These are phyloP conservation scores for Plecotus auritus DNA, from an alignment of 2,113 vertebrate genomes.

Conservation along the genomic window DNA sequence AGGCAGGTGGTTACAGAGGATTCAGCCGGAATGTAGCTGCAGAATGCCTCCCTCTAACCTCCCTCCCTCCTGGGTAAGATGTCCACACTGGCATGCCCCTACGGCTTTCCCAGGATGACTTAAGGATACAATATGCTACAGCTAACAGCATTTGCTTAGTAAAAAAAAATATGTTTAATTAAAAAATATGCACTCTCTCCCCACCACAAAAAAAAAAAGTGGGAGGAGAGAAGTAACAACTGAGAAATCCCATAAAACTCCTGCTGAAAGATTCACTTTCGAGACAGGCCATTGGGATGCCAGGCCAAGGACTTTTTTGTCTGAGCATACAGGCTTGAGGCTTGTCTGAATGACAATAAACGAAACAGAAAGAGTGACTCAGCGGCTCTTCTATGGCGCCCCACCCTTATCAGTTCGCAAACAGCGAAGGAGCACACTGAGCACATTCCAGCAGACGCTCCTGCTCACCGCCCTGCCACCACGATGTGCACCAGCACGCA, in stretches of 20 bases:
- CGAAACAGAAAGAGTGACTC: neutral
- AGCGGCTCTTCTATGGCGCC: neutral
- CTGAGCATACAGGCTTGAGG: neutral
- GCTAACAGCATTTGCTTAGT: neutral
- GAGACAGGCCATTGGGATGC: neutral
- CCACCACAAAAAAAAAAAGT: neutral
- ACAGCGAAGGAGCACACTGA: neutral
- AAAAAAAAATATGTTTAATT: slow-evolving; percentile 9
- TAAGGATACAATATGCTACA: neutral
- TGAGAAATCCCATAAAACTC: slow-evolving; percentile 30
- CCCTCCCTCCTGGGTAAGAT: neutral
- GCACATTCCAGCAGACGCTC: neutral
- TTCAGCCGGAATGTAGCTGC: neutral
- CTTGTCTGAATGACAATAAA: neutral
- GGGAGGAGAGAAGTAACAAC: neutral
- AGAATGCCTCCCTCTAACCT: neutral
- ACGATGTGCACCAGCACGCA: too few species aligned
- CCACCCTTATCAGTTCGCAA: neutral
- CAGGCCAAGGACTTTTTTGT: neutral
- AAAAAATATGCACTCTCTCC: neutral
- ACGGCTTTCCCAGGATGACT: accelerated
- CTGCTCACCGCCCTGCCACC: neutral
- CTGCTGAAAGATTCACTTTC: neutral
- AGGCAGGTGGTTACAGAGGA: neutral
- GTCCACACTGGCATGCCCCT: neutral